phyloP scores from a whole-genome alignment of 2,888 invertebrate species.

The Drosophila prostipennis region DNA sequence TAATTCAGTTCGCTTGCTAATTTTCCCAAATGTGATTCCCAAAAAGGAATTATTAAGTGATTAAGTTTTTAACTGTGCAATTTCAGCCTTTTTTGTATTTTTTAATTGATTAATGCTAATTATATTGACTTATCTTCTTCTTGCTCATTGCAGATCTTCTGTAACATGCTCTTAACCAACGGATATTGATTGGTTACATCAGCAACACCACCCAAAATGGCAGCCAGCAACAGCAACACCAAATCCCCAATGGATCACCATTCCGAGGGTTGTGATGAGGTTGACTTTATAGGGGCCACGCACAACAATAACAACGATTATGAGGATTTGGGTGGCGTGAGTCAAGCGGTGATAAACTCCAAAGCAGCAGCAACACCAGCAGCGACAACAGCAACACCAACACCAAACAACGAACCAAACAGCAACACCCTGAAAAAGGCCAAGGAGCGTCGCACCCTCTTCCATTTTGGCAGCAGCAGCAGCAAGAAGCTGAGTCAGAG shows the following conservation, averaged over 20 bases:
- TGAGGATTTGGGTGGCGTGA: slow-evolving; percentile 63
- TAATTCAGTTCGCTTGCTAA: slow-evolving; percentile 8
- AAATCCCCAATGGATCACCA: slow-evolving; percentile 17
- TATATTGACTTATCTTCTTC: background rate
- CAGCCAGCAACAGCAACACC: slow-evolving; percentile 42
- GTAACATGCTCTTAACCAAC: slow-evolving; percentile 52
- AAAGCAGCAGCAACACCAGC: slow-evolving; percentile 50
- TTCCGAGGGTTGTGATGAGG: slow-evolving; percentile 75
- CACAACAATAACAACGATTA: slow-evolving; percentile 72
- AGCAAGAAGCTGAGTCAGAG: slow-evolving; percentile 51
- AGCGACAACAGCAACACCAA: slow-evolving; percentile 24
- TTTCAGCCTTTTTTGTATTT: background rate
- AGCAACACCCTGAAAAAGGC: slow-evolving; percentile 60
- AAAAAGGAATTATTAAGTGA: slow-evolving; percentile 13
- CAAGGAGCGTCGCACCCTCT: slow-evolving; percentile 67
- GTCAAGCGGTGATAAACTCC: slow-evolving; percentile 53
- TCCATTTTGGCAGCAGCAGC: slow-evolving; percentile 64
- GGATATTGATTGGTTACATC: slow-evolving; percentile 50
- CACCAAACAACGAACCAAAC: slow-evolving; percentile 47
- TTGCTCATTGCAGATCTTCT: slow-evolving; percentile 45
- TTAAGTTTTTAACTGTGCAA: slow-evolving; percentile 3
- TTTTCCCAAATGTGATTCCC: slow-evolving; percentile 5
- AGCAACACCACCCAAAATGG: slow-evolving; percentile 42
- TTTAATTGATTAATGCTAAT: background rate
- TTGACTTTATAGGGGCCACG: slow-evolving; percentile 77